These are phyloP conservation scores for Ceyx cyanopectus DNA, from an alignment of 2,113 vertebrate species.

Conservation along the genomic window DNA sequence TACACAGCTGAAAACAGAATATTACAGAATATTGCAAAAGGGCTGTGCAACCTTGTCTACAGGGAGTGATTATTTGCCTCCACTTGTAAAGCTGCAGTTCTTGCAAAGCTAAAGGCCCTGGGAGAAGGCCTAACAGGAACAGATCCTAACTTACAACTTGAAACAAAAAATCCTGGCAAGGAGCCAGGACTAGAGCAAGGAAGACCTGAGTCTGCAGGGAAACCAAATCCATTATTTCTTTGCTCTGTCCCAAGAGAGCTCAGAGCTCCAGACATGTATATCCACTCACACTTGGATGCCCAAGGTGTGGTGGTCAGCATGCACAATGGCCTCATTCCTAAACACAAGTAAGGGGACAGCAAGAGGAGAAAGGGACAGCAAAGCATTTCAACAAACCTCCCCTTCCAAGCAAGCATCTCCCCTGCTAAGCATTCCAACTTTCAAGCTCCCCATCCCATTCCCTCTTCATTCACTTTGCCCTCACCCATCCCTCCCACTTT, in stretches of 20 bases:
- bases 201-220: not conserved
- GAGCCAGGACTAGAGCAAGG: not conserved
- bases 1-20: not conserved
- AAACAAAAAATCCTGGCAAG: not conserved
- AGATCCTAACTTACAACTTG: not conserved
- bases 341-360: not conserved
- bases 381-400: constrained; percentile 12
- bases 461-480: not conserved
- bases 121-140: not conserved
- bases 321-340: constrained; percentile 7
- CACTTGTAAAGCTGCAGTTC: not conserved
- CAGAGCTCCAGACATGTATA: not conserved
- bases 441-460: constrained; percentile 13
- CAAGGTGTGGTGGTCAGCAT: not conserved
- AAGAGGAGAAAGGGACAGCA: not conserved
- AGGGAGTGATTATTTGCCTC: not conserved
- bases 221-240: not conserved
- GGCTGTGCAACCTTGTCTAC: not conserved
- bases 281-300: not conserved
- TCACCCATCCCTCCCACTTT: not conserved
- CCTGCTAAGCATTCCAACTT: constrained; percentile 20
- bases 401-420: constrained; percentile 40
- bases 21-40: not conserved
- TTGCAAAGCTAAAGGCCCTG: not conserved
- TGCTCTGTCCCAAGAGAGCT: not conserved